phyloP scores from a whole-genome alignment of 2,113 vertebrate genomes.

The Tachycineta bicolor region DNA sequence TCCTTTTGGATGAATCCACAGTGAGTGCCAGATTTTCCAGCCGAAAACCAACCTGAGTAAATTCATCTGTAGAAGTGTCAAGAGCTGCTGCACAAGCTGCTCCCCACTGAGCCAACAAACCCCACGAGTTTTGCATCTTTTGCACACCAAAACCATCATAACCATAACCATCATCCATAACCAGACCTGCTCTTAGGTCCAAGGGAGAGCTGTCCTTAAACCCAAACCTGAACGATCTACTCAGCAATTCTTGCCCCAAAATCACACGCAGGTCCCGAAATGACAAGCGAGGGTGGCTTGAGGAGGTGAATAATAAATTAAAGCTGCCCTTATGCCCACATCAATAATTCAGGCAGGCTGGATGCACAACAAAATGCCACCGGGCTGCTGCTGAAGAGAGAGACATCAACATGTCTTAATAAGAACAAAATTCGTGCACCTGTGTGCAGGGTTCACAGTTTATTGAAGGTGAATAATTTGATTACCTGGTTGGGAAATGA shows the following conservation, averaged over 20 bases:
- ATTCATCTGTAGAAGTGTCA: accelerated
- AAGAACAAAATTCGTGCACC: background rate
- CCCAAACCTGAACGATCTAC: background rate
- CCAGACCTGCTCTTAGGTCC: background rate
- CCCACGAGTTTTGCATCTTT: background rate
- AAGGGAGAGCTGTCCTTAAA: background rate
- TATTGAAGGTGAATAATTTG: background rate
- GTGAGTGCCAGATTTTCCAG: background rate
- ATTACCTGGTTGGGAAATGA: background rate
- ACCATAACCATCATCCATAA: too few species aligned
- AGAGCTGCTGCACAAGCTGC: background rate
- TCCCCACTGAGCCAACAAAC: background rate
- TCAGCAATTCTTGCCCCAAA: background rate
- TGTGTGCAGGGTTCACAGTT: background rate
- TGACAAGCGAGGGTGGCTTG: background rate
- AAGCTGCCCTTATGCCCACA: background rate
- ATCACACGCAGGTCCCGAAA: background rate
- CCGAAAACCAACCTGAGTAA: background rate
- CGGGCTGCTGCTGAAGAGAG: background rate
- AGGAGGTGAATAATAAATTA: background rate
- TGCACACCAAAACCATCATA: background rate
- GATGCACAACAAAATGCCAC: background rate
- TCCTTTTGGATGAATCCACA: background rate
- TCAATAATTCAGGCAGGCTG: background rate
- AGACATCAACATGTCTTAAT: background rate